Evolutionary conservation across 1,140 invertebrate genomes (phyloP), one percentile per base, ranked within the genome.

Genomic region (Drosophila takahashii): DNA sequence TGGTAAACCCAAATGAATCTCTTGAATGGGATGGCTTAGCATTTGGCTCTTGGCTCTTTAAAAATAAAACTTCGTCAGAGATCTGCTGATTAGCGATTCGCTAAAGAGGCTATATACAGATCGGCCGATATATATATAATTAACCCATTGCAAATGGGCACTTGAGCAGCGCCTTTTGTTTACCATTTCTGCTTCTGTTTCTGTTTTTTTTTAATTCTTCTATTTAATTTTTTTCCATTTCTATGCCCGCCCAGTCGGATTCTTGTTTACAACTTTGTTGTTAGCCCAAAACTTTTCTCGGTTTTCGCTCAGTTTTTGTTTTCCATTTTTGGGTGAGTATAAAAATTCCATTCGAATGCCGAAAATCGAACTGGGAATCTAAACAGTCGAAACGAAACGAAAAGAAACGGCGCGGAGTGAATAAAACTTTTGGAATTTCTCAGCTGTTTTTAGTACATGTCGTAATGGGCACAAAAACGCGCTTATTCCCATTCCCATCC

Each of bases 341-440:
- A 67, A 67, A 77, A 77, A 77, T 77, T 66, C 53, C 53, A 47
- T 37, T 36, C 36, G 39, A 15, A 57, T n/a, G 27, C 15, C 47
- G 45, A 48, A 70, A 18, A 51, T 54, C 26, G 54, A 45, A 58
- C 39, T 53, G 41, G 29, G 39, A n/a, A 44, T 72, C 60, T 79
- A 79, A 84, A 85, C 76, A 84, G 54, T 36, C 34, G 11, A 60
- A 60, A 36, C n/a, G 16, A 60, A 60, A 36, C 16, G 22, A 22
- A n/a, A n/a, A n/a, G n/a, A 59, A 59, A 34, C 16, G 22, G 15
- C 37, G 50, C 29, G 44, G 27, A 72, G 81, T 85, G 80, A 79
- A 84, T 84, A 77, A 72, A 84, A 66, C 66, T 64, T 53, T 76
- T 79, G 80, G 80, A 84, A 84, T 85, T 77, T 79, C 69, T 69